These are phyloP conservation scores for Hylomyscus alleni DNA, from an alignment of 2,797 vertebrate genomes.

Conservation along the genomic window DNA sequence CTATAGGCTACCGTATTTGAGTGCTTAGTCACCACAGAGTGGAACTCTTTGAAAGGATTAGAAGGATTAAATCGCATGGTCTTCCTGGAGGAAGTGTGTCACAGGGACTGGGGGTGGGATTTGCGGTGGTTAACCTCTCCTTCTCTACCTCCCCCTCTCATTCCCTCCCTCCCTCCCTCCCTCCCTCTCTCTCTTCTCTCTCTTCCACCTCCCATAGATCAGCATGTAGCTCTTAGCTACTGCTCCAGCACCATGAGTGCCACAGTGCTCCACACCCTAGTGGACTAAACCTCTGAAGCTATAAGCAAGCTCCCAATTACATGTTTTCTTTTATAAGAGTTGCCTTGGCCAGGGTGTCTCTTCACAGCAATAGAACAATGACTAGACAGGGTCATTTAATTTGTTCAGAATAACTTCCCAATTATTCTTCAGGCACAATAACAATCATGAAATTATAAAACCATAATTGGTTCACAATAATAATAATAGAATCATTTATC, in stretches of 20 bases:
- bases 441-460: slow-evolving; percentile 38
- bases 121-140: too few species aligned
- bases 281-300: background rate
- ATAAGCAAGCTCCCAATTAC: background rate
- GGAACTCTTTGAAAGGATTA: background rate
- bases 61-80: background rate
- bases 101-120: background rate
- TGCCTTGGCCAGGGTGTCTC: background rate
- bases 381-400: background rate
- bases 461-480: slow-evolving; percentile 51
- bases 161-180: background rate
- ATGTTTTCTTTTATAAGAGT: background rate
- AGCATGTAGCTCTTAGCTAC: background rate
- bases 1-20: background rate
- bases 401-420: slow-evolving; percentile 54
- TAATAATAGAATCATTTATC: slow-evolving; percentile 56
- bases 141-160: background rate
- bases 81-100: background rate
- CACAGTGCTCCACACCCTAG: background rate
- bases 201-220: background rate
- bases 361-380: too few species aligned
- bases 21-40: background rate
- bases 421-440: slow-evolving; percentile 35
- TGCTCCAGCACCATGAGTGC: background rate
- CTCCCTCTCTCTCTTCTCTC: background rate